These are phyloP conservation scores for Macrotrachela quadricornifera DNA, from an alignment of 1,140 invertebrate genomes.

Conservation along the genomic window DNA sequence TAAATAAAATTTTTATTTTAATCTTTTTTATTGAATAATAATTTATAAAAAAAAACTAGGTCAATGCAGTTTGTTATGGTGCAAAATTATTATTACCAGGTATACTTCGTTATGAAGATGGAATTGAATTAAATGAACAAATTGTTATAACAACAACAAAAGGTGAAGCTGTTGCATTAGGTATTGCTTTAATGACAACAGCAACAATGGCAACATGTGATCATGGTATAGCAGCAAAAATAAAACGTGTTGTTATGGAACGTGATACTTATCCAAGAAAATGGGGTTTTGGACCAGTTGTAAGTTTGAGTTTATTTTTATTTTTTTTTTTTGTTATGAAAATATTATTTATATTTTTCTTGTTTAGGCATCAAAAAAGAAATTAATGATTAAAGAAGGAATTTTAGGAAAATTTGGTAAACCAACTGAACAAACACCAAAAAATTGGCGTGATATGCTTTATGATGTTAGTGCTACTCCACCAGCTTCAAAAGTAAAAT, in stretches of 20 bases:
- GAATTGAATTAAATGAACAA: conserved; percentile 87
- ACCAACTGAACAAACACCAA: conserved; percentile 86
- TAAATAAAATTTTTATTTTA: too few relatives aligned
- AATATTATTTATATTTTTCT: conserved; percentile 2
- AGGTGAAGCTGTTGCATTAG: conserved; percentile 80
- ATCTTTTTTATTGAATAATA: too few relatives aligned
- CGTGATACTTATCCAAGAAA: conserved; percentile 89
- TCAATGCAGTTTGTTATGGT: conserved; percentile 97
- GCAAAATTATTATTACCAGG: conserved; percentile 85
- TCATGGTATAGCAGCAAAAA: conserved; percentile 88
- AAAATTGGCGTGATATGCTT: conserved; percentile 42
- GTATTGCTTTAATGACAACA: conserved; percentile 88
- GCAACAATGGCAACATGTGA: conserved; percentile 90
- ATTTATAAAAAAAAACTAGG: too few relatives aligned
- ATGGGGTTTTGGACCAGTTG: conserved; percentile 80
- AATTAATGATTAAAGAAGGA: conserved; percentile 68
- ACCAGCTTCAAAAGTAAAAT: too few relatives aligned
- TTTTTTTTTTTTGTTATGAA: not conserved
- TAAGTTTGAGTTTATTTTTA: too few relatives aligned
- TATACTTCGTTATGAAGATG: conserved; percentile 82
- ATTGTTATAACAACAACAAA: conserved; percentile 96
- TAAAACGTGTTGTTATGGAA: conserved; percentile 98
- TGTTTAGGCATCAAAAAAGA: conserved; percentile 57
- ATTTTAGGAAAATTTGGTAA: conserved; percentile 83
- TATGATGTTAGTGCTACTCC: too few relatives aligned